These are phyloP conservation scores for Drosophila demipolita DNA, from an alignment of 2,888 invertebrate species.

Conservation along the genomic window DNA sequence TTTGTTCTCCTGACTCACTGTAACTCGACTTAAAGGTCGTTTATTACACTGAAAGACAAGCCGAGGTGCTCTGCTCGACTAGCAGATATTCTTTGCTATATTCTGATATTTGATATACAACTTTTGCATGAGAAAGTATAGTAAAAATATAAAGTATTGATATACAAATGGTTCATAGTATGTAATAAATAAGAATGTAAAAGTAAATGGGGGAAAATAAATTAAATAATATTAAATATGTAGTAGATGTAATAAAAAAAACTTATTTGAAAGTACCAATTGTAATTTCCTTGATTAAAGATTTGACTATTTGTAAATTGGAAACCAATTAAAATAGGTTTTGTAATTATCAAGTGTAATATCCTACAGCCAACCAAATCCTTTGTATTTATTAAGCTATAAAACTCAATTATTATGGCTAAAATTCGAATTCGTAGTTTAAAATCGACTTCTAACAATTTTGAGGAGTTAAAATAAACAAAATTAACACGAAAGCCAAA, in stretches of 20 bases:
- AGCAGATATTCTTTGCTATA: not conserved
- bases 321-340: not conserved
- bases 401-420: not conserved
- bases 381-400: too few species aligned
- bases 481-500: not conserved
- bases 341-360: not conserved
- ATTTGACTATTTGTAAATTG: not conserved
- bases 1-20: constrained; percentile 49
- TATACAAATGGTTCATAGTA: accelerated
- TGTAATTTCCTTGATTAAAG: not conserved
- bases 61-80: not conserved
- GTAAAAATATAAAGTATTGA: not conserved
- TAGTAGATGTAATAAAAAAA: not conserved
- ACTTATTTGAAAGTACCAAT: not conserved
- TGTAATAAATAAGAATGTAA: not conserved
- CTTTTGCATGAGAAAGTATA: not conserved
- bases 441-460: constrained; percentile 44
- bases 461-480: constrained; percentile 4
- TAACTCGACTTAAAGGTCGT: constrained; percentile 9
- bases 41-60: not conserved
- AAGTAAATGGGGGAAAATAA: not conserved
- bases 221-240: not conserved
- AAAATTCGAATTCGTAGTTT: constrained; percentile 12
- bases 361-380: not conserved
- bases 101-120: not conserved